A percentile compares a stretch with the other conserved stretches of the same genome.
phyloP scores from a whole-genome alignment of 2,888 invertebrate genomes.

The Spodoptera littoralis region DNA sequence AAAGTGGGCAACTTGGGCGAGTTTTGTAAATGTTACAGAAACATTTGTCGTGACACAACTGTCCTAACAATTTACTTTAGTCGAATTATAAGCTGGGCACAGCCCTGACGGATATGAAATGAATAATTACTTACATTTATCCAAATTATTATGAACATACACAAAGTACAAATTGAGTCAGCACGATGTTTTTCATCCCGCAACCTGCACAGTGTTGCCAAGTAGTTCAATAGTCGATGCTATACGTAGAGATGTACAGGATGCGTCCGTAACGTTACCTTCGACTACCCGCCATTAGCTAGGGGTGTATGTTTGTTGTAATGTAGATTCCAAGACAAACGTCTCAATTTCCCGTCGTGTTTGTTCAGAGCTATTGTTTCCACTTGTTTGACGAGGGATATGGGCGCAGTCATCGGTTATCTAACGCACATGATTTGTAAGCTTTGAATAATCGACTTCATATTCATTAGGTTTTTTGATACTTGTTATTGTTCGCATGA shows the following conservation, averaged over 20 bases:
- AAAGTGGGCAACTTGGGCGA: too few relatives aligned
- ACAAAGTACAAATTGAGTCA: too few relatives aligned
- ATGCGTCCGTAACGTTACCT: slow-evolving; percentile 18
- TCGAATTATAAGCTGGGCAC: too few relatives aligned
- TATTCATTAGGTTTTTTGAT: slow-evolving; percentile 32
- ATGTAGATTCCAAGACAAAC: slow-evolving; percentile 73
- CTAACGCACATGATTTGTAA: slow-evolving; percentile 38
- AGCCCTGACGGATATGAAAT: too few relatives aligned
- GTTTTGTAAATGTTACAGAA: too few relatives aligned
- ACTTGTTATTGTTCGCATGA: slow-evolving; percentile 23
- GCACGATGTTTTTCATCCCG: too few relatives aligned
- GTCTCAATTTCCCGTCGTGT: slow-evolving; percentile 69
- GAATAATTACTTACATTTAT: too few relatives aligned
- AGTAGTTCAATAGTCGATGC: too few relatives aligned
- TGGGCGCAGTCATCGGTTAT: slow-evolving; percentile 45
- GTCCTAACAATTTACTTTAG: too few relatives aligned
- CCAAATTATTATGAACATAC: too few relatives aligned
- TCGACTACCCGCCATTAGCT: slow-evolving; percentile 35
- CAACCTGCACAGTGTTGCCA: too few relatives aligned
- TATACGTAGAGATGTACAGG: slow-evolving; percentile 3
- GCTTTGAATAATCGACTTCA: slow-evolving; percentile 51
- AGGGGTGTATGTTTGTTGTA: slow-evolving; percentile 59
- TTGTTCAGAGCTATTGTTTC: slow-evolving; percentile 60
- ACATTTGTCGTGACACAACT: too few relatives aligned
- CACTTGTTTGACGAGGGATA: slow-evolving; percentile 57